Percentiles rank a stretch among this genome's conserved stretches.
Evolutionary conservation across 2,797 vertebrate species (phyloP).

Genomic region (Mareca strepera): DNA sequence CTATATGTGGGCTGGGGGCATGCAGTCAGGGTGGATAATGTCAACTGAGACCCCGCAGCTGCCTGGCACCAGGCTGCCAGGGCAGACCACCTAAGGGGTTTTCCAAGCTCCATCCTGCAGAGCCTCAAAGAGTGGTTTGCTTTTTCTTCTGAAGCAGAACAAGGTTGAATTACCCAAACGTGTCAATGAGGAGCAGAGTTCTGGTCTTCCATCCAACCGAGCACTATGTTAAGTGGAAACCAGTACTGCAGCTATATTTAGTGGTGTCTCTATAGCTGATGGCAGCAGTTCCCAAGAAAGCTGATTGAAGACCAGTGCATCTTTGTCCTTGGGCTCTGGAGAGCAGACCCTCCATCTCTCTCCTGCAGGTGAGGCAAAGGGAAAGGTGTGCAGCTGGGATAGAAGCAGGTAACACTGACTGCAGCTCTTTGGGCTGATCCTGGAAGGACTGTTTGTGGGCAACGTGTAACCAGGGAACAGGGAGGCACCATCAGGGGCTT

Average conservation of each 20-base stretch:
- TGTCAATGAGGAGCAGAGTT: not conserved
- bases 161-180: not conserved
- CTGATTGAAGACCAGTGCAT: not conserved
- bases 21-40: not conserved
- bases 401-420: not conserved
- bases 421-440: not conserved
- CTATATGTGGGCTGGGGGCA: not conserved
- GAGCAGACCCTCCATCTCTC: not conserved
- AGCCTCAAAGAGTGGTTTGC: not conserved
- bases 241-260: not conserved
- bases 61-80: not conserved
- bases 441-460: not conserved
- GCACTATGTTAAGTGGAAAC: not conserved
- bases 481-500: not conserved
- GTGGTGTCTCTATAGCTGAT: not conserved
- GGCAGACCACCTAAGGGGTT: not conserved
- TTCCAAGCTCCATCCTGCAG: not conserved
- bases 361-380: not conserved
- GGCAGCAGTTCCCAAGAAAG: not conserved
- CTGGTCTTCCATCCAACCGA: not conserved
- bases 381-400: not conserved
- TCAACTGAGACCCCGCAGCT: not conserved
- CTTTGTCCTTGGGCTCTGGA: accelerated
- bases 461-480: not conserved
- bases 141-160: not conserved